phyloP scores from a whole-genome alignment of 2,113 vertebrate genomes.

The Plecotus auritus region DNA sequence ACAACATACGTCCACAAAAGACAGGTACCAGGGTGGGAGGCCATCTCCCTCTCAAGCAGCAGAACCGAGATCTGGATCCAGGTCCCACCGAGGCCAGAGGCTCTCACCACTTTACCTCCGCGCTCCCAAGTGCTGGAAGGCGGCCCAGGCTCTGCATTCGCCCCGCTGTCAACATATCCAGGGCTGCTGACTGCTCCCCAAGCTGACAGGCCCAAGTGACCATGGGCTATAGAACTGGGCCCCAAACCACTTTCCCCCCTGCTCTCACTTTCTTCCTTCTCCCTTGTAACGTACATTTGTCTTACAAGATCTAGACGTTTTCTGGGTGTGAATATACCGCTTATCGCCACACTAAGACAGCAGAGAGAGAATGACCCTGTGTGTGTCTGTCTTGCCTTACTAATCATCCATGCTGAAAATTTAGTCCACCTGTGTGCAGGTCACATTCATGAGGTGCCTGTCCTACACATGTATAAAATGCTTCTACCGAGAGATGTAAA shows the following conservation, averaged over 20 bases:
- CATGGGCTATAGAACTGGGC: background rate
- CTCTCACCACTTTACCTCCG: background rate
- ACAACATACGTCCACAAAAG: background rate
- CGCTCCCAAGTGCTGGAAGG: background rate
- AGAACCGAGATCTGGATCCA: background rate
- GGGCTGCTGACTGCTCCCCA: background rate
- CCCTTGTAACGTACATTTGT: background rate
- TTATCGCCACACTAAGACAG: background rate
- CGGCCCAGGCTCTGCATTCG: background rate
- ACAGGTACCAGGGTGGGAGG: background rate
- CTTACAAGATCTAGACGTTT: background rate
- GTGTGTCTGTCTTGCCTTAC: background rate
- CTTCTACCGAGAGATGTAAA: background rate
- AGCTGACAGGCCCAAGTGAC: background rate
- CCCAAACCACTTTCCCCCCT: too few species aligned
- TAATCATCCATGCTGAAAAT: background rate
- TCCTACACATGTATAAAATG: background rate
- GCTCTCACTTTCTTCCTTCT: background rate
- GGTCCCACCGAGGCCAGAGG: background rate
- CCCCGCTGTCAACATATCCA: background rate
- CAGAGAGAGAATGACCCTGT: accelerated
- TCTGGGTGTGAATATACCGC: background rate
- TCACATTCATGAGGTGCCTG: background rate
- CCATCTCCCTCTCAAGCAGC: background rate
- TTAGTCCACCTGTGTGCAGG: background rate